These are phyloP conservation scores for Palythoa caribaeorum DNA, from an alignment of 92 coral and sea anemone genomes.

Conservation along the genomic window DNA sequence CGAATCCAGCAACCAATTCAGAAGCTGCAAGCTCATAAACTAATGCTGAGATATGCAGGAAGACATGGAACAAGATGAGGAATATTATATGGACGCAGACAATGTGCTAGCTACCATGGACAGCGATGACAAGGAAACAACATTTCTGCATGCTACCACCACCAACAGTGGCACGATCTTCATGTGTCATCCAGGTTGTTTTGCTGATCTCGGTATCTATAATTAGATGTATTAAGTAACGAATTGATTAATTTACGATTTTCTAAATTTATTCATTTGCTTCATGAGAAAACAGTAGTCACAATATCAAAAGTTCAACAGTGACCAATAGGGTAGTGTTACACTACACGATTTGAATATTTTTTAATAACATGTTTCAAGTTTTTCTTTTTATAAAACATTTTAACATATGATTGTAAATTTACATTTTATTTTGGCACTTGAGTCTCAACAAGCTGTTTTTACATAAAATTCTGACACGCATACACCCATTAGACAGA, in stretches of 20 bases:
- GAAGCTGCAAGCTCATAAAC: constrained; percentile 13
- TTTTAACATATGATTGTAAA: too few relatives aligned
- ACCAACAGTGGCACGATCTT: background rate
- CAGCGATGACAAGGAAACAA: constrained; percentile 5
- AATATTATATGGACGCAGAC: background rate
- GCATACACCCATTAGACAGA: too few relatives aligned
- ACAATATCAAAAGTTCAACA: background rate
- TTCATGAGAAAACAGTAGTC: background rate
- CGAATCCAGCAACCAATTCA: constrained; percentile 15
- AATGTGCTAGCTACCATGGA: background rate
- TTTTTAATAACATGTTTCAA: too few relatives aligned
- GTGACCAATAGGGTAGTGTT: too few relatives aligned
- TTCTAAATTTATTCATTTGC: background rate
- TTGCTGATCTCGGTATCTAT: background rate
- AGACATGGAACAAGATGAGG: background rate
- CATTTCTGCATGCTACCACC: constrained; percentile 6
- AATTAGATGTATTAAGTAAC: background rate
- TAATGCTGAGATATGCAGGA: background rate
- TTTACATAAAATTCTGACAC: background rate
- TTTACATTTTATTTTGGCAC: too few relatives aligned
- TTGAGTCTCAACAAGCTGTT: too few relatives aligned
- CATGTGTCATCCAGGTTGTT: background rate
- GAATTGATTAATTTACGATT: background rate
- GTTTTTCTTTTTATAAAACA: too few relatives aligned
- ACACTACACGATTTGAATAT: too few relatives aligned